Conservation (phyloP, 2,797 vertebrate genomes). For the Lates japonicus region DNA sequence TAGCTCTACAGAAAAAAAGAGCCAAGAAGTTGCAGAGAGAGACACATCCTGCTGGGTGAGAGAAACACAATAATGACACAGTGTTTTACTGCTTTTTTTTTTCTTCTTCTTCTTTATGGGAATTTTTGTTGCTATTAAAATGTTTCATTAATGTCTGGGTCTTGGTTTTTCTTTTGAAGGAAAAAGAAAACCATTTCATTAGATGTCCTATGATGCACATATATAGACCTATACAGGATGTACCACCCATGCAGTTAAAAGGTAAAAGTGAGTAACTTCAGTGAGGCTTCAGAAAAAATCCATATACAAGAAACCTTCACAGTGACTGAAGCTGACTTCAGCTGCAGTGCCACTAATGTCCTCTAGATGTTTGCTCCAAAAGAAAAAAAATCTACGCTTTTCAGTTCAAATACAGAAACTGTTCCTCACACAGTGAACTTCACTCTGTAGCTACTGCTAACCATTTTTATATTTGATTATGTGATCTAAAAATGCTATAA, state of each 20-base stretch:
- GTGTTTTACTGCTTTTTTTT: background rate
- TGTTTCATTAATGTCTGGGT: slow-evolving; percentile 21
- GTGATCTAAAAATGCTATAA: no score
- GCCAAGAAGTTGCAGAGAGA: slow-evolving; percentile 69
- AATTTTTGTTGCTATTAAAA: slow-evolving; percentile 37
- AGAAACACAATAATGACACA: slow-evolving; percentile 53
- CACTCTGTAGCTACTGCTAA: background rate
- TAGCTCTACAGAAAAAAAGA: slow-evolving; percentile 59
- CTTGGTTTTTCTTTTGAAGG: background rate
- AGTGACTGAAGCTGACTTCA: background rate
- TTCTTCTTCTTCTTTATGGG: slow-evolving; percentile 17
- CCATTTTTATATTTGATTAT: no score
- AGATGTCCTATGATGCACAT: slow-evolving; percentile 19
- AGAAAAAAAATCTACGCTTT: background rate
- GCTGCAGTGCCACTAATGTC: slow-evolving; percentile 13
- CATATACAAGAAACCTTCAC: background rate
- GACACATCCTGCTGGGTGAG: slow-evolving; percentile 65
- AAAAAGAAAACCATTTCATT: slow-evolving; percentile 14
- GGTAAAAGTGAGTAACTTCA: slow-evolving; percentile 25
- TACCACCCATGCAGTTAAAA: slow-evolving; percentile 61
- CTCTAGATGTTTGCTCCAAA: slow-evolving; percentile 4
- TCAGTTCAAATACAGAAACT: background rate
- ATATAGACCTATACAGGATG: slow-evolving; percentile 5
- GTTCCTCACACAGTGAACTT: background rate
- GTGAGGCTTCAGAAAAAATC: slow-evolving; percentile 30